These are phyloP conservation scores for Malacosoma neustria DNA, from an alignment of 2,888 invertebrate species.

Conservation along the genomic window DNA sequence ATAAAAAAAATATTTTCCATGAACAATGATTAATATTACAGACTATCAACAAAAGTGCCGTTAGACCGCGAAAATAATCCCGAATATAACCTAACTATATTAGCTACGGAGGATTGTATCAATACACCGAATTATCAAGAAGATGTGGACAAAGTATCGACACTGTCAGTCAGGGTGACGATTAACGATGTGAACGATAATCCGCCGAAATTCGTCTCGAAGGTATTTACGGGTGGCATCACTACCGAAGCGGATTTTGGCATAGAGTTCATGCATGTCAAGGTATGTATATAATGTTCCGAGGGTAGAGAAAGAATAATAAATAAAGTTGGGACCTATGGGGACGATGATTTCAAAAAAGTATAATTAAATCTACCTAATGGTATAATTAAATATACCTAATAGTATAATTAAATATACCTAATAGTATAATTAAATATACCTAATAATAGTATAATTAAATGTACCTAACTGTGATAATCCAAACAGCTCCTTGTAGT, in stretches of 20 bases:
- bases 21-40: no score
- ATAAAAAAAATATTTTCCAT: no score
- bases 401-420: no score
- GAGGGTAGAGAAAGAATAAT: background rate
- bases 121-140: constrained; percentile 72
- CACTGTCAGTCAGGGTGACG: constrained; percentile 79
- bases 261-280: constrained; percentile 87
- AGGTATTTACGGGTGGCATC: constrained; percentile 94
- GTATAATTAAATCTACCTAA: no score
- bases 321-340: background rate
- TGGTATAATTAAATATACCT: no score
- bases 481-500: no score
- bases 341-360: background rate
- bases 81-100: constrained; percentile 81
- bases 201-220: constrained; percentile 85
- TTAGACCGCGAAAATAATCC: constrained; percentile 84
- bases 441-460: no score
- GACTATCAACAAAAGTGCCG: constrained; percentile 59
- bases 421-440: no score
- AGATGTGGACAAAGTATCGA: constrained; percentile 79
- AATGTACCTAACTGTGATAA: no score
- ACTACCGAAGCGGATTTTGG: constrained; percentile 96
- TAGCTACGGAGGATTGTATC: constrained; percentile 89
- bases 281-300: constrained; percentile 64
- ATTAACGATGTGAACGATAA: constrained; percentile 95